Conservation (phyloP, 2,888 invertebrate species). For the Macrophya annulata region DNA sequence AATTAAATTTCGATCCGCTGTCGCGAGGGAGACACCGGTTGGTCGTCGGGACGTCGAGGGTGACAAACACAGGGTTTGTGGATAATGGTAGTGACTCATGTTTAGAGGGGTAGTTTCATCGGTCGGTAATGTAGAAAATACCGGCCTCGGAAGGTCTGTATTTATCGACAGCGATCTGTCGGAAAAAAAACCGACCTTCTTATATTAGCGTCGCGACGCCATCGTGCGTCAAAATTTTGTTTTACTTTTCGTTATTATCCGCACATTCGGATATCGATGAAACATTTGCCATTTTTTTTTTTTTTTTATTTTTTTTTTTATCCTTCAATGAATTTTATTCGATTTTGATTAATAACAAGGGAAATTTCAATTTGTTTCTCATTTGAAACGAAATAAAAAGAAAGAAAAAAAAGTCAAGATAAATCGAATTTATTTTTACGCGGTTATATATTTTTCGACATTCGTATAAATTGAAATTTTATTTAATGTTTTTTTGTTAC, state of each 20-base stretch:
- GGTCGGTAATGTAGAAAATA: slow-evolving; percentile 23
- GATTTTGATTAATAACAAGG: not conserved
- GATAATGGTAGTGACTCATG: not conserved
- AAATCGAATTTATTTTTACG: not conserved
- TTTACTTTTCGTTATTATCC: not conserved
- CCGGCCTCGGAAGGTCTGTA: not conserved
- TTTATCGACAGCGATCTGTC: slow-evolving; percentile 34
- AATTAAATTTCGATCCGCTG: not conserved
- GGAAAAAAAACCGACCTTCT: slow-evolving; percentile 7
- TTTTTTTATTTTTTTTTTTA: not conserved
- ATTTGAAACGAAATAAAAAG: not conserved
- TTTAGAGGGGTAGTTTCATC: slow-evolving; percentile 36
- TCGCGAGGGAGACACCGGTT: not conserved
- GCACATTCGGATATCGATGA: not conserved
- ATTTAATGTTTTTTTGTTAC: too few relatives aligned
- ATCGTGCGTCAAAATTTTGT: slow-evolving; percentile 11
- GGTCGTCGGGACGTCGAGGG: not conserved
- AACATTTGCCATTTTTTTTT: not conserved
- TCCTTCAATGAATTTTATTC: not conserved
- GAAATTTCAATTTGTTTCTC: not conserved
- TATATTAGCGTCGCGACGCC: slow-evolving; percentile 35
- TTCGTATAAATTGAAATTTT: not conserved
- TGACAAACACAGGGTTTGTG: not conserved
- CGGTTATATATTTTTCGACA: not conserved
- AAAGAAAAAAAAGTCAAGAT: too few relatives aligned